Percentiles rank a stretch among this genome's conserved stretches.
Evolutionary conservation across 2,888 invertebrate genomes (phyloP).

Genomic region (Steromphala cineraria): DNA sequence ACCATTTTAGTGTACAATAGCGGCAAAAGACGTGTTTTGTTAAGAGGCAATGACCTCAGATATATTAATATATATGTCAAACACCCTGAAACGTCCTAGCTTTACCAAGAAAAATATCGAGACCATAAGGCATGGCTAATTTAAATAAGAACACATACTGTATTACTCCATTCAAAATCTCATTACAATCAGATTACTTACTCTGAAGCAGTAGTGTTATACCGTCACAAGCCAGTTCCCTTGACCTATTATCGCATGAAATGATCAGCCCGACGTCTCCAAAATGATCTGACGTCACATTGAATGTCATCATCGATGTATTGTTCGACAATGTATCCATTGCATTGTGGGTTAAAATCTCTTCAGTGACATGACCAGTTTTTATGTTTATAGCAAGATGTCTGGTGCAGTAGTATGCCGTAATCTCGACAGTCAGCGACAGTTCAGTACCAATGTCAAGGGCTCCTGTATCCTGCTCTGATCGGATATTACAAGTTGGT

Average conservation of each 20-base stretch:
- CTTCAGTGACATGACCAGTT: not conserved
- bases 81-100: too few relatives aligned
- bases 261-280: too few relatives aligned
- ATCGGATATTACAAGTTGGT: not conserved
- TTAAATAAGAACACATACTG: too few relatives aligned
- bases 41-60: too few relatives aligned
- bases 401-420: not conserved
- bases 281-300: not conserved
- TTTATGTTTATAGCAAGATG: not conserved
- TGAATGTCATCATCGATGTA: not conserved
- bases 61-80: too few relatives aligned
- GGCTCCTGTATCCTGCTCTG: not conserved
- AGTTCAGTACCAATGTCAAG: not conserved
- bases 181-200: not conserved
- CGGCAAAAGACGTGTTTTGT: too few relatives aligned
- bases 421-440: not conserved
- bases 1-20: too few relatives aligned
- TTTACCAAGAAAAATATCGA: too few relatives aligned
- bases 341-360: not conserved
- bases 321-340: not conserved
- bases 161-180: too few relatives aligned
- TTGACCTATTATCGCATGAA: not conserved
- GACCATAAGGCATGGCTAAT: too few relatives aligned
- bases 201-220: not conserved
- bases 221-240: not conserved